These are phyloP conservation scores for Tigriopus californicus DNA, from an alignment of 2,888 invertebrate genomes.

Conservation along the genomic window DNA sequence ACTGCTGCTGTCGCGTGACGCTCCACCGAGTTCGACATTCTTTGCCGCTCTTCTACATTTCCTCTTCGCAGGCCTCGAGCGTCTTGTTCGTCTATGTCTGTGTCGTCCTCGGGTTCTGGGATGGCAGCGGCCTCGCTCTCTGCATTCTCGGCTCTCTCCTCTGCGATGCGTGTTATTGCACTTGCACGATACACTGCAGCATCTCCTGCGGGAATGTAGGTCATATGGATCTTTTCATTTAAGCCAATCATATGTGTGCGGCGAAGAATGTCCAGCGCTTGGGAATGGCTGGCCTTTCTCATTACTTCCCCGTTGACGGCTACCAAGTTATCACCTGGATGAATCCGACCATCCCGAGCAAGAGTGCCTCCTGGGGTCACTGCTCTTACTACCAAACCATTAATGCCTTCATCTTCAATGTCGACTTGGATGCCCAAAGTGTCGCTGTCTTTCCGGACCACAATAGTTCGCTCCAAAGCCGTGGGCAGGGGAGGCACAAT, in stretches of 20 bases:
- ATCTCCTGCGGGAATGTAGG: conserved; percentile 14
- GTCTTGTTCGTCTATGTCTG: no score
- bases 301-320: conserved; percentile 39
- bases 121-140: background rate
- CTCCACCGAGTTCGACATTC: background rate
- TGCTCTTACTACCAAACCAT: conserved; percentile 35
- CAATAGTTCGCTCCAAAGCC: conserved; percentile 35
- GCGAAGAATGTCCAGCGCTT: conserved; percentile 38
- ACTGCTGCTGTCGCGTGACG: background rate
- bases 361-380: conserved; percentile 16
- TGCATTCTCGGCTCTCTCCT: background rate
- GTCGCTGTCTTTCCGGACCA: conserved; percentile 29
- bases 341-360: conserved; percentile 26
- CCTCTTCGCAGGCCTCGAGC: background rate
- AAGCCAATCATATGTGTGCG: conserved; percentile 33
- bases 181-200: conserved; percentile 10
- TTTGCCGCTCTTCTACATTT: background rate
- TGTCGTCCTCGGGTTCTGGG: background rate
- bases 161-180: conserved; percentile 8
- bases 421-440: conserved; percentile 36
- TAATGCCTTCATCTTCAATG: conserved; percentile 36
- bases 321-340: conserved; percentile 37
- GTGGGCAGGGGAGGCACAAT: conserved; percentile 30
- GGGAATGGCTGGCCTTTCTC: conserved; percentile 36
- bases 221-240: conserved; percentile 2